These are phyloP conservation scores for Coracias cyanogaster DNA, from an alignment of 2,797 vertebrate species.

Conservation along the genomic window DNA sequence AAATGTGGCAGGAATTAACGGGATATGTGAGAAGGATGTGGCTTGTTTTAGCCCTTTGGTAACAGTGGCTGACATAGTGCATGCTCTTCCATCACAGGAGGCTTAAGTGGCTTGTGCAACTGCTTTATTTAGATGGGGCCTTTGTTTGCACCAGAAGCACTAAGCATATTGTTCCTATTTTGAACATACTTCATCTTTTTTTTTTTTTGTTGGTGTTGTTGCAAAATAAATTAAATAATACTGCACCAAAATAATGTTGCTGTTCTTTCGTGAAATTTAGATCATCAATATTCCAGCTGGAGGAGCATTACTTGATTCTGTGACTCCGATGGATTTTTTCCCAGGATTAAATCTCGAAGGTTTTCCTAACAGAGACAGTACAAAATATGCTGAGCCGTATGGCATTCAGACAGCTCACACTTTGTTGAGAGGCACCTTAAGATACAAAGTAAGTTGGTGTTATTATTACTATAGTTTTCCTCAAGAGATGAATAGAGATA, in stretches of 20 bases:
- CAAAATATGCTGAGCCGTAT: constrained; percentile 88
- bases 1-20: neutral
- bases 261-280: constrained; percentile 75
- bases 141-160: neutral
- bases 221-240: neutral
- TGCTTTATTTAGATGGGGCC: neutral
- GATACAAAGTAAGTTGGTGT: constrained; percentile 86
- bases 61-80: neutral
- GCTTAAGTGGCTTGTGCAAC: neutral
- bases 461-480: neutral
- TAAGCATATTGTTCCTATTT: neutral
- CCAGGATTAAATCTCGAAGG: constrained; percentile 95
- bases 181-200: neutral
- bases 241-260: neutral
- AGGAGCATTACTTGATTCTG: constrained; percentile 86
- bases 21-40: neutral
- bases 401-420: constrained; percentile 91
- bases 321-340: constrained; percentile 88
- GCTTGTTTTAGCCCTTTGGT: neutral
- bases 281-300: constrained; percentile 88
- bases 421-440: constrained; percentile 92
- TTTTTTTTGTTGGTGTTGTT: too few species aligned
- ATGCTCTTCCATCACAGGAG: neutral
- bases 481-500: neutral
- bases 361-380: constrained; percentile 96